Base-by-base conservation (phyloP, 2,797 vertebrate species). In the Sebastes paucispinis region DNA sequence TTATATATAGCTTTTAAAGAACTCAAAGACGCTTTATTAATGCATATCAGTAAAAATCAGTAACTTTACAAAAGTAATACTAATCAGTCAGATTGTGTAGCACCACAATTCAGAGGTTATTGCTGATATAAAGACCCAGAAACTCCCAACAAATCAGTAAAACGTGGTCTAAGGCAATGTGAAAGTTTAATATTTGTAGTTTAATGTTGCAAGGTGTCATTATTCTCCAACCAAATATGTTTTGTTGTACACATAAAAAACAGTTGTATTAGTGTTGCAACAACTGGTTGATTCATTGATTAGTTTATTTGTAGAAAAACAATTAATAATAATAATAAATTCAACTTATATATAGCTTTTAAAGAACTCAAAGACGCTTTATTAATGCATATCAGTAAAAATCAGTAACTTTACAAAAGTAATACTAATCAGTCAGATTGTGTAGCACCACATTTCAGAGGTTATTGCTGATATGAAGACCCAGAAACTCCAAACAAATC, bases 151-250 rank as follows among this genome's bases (percentile, higher is more conserved):
- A n/a, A n/a, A n/a, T n/a, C n/a, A n/a, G n/a, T n/a, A n/a, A n/a
- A n/a, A n/a, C n/a, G n/a, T n/a, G n/a, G n/a, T n/a, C n/a, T n/a
- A n/a, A n/a, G n/a, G n/a, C n/a, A n/a, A 5, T 67, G 12, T 27
- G 11, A 55, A 68, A 43, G 36, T n/a, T n/a, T n/a, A n/a, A n/a
- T n/a, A n/a, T n/a, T 75, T 58, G 32, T 34, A 34, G 52, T 11
- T 34, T 34, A 34, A 0, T 34, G 32, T 11, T 34, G 32, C 32
- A 34, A 34, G 32, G 13, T 10, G 8, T 16, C 1, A 20, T 69
- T 57, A 34, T 50, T 70, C 3, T 57, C 11, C 14, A 74, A n/a
- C n/a, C n/a, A n/a, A n/a, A n/a, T 1, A 36, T 13, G 12, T 13
- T 25, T 6, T 16, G 5, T 8, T 39, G 22, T 9, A 16, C 7